phyloP scores from a whole-genome alignment of 2,888 invertebrate species.

The Sphaerophoria rueppellii region DNA sequence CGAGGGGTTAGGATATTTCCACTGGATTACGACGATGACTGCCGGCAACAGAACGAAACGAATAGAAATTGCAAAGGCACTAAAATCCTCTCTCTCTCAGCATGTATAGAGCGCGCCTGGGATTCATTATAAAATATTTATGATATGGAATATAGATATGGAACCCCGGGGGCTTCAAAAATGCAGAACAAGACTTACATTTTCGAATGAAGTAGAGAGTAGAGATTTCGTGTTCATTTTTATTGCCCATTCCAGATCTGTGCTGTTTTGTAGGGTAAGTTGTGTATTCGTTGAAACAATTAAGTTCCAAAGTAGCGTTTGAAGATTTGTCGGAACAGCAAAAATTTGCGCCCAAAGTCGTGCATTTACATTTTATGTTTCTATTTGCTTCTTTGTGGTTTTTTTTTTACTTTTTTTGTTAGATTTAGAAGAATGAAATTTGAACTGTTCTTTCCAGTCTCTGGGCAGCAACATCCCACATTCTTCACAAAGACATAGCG shows the following conservation, averaged over 20 bases:
- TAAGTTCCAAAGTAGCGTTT: not conserved
- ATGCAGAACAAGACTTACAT: slow-evolving; percentile 46
- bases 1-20: slow-evolving; percentile 10
- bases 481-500: not conserved
- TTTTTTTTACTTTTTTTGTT: not conserved
- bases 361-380: too few species aligned
- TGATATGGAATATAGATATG: slow-evolving; percentile 34
- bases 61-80: slow-evolving; percentile 7
- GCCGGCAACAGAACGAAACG: not conserved
- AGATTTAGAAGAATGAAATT: slow-evolving; percentile 49
- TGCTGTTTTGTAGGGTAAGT: not conserved
- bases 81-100: slow-evolving; percentile 13
- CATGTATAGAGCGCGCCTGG: slow-evolving; percentile 21
- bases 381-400: not conserved
- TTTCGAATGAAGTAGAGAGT: slow-evolving; percentile 53
- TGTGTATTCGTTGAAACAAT: not conserved
- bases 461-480: slow-evolving; percentile 28
- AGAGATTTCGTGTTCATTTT: slow-evolving; percentile 43
- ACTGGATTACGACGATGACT: slow-evolving; percentile 8
- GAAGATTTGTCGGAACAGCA: not conserved
- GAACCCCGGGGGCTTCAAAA: slow-evolving; percentile 32
- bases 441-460: slow-evolving; percentile 51
- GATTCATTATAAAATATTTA: slow-evolving; percentile 67
- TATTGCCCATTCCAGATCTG: slow-evolving; percentile 3
- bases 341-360: not conserved